Base-by-base conservation (phyloP, 2,797 vertebrate species). In the Lagorchestes hirsutus region DNA sequence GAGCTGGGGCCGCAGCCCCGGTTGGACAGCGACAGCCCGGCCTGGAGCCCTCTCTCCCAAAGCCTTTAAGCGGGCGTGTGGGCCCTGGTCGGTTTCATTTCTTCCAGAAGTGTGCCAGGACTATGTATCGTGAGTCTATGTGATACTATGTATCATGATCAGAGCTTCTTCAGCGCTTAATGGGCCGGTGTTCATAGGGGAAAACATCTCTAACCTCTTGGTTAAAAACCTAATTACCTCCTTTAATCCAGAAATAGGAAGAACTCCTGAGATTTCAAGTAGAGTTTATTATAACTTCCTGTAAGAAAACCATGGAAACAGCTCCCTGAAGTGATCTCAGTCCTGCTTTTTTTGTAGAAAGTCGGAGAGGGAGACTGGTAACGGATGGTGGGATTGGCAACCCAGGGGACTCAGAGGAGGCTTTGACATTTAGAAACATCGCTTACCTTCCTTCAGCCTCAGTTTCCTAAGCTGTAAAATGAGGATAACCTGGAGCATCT, bases 241-340 rank as follows among this genome's bases (percentile, higher is more conserved):
- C 90, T 55, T 55, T 91, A 55, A 91, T 55, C 54, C 54, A 91
- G 90, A 91, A 91, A 91, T 91, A 91, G 90, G 54, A 91, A 91
- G 34, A 31, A 55, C 74, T 55, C 90, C 55, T 55, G 90, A 91
- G 90, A 91, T 91, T 91, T 91, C 52, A 54, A 91, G 34, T 87
- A 27, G 74, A 31, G 52, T 55, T 91, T 55, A 91, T 91, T 91
- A 87, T 87, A 87, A n/a, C 18, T 54, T 87, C 74, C 22, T 87
- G 24, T 58, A 58, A 58, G 5, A 54, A 91, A 91, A 91, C 90
- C 90, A 91, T 91, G 90, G 90, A 91, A 91, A 91, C 90, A 55
- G 90, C 90, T 91, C 34, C 74, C 40, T 87, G 24, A 46, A 40
- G 74, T 50, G 40, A 87, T 46, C 16, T 50, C 74, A 87, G n/a